A percentile compares a stretch with the other conserved stretches of the same genome.
These are phyloP conservation scores for Congeria kusceri DNA, from an alignment of 2,888 invertebrate genomes.

Conservation along the genomic window DNA sequence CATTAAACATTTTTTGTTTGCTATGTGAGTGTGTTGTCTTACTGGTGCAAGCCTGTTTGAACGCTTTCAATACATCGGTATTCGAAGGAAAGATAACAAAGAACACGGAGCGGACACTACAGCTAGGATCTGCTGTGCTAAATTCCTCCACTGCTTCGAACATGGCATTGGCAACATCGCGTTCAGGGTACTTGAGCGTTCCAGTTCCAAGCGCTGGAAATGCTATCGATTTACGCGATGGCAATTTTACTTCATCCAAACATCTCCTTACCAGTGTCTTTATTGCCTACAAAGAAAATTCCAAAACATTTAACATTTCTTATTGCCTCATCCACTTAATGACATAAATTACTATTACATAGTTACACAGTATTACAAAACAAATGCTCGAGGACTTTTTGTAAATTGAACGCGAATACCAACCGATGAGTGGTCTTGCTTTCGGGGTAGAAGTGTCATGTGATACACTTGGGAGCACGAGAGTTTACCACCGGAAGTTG, in stretches of 20 bases:
- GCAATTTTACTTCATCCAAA: background rate
- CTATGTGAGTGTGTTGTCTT: too few relatives aligned
- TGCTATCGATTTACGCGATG: background rate
- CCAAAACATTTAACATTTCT: too few relatives aligned
- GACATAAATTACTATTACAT: too few relatives aligned
- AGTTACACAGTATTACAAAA: too few relatives aligned
- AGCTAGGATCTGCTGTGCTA: constrained; percentile 17
- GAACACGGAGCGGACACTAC: constrained; percentile 53
- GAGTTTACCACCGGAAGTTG: constrained; percentile 8
- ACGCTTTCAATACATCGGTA: constrained; percentile 32
- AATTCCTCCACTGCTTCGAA: constrained; percentile 15
- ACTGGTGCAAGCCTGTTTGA: constrained; percentile 5
- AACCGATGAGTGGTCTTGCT: background rate
- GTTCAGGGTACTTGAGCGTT: constrained; percentile 8
- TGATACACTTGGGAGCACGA: background rate
- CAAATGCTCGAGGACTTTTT: too few relatives aligned
- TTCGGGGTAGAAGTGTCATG: background rate
- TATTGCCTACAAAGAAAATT: background rate
- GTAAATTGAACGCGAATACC: too few relatives aligned
- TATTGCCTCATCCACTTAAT: too few relatives aligned
- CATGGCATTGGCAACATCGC: constrained; percentile 11
- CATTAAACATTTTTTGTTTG: too few relatives aligned
- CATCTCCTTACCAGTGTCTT: constrained; percentile 7
- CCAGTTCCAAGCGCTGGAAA: constrained; percentile 25
- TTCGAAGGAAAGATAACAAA: constrained; percentile 65